Percentiles rank a stretch among this genome's conserved stretches.
Evolutionary conservation across 2,888 invertebrate genomes (phyloP).

Genomic region (Pristionchus mayeri): DNA sequence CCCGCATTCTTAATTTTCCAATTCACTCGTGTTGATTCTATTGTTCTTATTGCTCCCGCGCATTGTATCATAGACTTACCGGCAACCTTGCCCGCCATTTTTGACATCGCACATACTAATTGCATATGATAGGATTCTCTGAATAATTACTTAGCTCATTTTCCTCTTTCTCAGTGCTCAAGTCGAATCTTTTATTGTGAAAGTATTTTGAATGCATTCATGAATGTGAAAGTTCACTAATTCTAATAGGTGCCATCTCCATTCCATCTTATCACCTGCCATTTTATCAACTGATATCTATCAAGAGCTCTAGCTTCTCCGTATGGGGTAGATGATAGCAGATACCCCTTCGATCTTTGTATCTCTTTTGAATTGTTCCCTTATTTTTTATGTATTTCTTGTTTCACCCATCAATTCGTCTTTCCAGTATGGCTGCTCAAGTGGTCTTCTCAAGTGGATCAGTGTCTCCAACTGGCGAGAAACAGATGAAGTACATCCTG

Average conservation of each 20-base stretch:
- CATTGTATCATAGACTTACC: too few relatives aligned
- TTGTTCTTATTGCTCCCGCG: too few relatives aligned
- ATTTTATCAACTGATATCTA: conserved; percentile 22
- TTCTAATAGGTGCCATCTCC: conserved; percentile 8
- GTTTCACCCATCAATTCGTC: not conserved
- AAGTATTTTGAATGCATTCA: too few relatives aligned
- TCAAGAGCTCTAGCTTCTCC: not conserved
- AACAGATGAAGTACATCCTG: conserved; percentile 62
- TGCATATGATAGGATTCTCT: not conserved
- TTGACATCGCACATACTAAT: too few relatives aligned
- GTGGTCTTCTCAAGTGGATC: conserved; percentile 41
- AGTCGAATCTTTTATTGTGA: conserved; percentile 6
- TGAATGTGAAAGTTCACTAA: too few relatives aligned
- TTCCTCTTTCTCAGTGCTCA: too few relatives aligned
- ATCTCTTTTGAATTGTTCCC: not conserved
- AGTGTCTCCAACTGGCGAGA: not conserved
- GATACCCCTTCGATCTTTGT: not conserved
- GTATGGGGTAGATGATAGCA: not conserved
- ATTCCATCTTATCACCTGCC: not conserved
- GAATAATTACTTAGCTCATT: too few relatives aligned
- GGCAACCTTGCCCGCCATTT: too few relatives aligned
- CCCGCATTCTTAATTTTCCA: too few relatives aligned
- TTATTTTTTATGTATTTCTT: not conserved
- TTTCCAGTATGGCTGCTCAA: not conserved
- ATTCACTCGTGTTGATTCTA: not conserved